A percentile compares a stretch with the other conserved stretches of the same genome.
These are phyloP conservation scores for Arion vulgaris DNA, from an alignment of 1,140 invertebrate genomes.

Conservation along the genomic window DNA sequence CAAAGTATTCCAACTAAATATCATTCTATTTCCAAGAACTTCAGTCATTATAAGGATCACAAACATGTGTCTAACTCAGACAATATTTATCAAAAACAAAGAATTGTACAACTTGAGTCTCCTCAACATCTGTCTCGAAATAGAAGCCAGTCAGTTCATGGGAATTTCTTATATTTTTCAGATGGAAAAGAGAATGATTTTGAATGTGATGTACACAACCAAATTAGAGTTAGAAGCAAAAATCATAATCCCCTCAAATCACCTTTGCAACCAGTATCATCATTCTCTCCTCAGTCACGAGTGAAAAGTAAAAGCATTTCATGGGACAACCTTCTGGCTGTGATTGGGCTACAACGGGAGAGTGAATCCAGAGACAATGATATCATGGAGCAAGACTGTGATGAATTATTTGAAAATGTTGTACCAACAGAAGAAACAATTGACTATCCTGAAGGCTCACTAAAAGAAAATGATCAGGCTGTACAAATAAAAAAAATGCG, in stretches of 20 bases:
- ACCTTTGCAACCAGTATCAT: not conserved
- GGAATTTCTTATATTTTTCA: not conserved
- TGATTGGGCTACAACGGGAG: not conserved
- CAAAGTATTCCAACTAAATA: not conserved
- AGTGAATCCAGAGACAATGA: not conserved
- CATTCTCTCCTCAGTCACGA: not conserved
- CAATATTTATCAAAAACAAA: not conserved
- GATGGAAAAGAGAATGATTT: not conserved
- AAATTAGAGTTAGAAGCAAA: too few species aligned
- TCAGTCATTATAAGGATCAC: not conserved
- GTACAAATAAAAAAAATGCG: not conserved
- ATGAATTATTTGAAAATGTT: not conserved
- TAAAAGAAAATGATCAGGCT: not conserved
- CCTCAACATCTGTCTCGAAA: not conserved
- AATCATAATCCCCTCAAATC: too few species aligned
- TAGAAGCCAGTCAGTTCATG: constrained; percentile 17
- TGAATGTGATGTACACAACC: not conserved
- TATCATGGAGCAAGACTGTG: not conserved
- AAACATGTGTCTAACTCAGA: not conserved
- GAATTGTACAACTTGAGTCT: not conserved
- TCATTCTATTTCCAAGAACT: not conserved
- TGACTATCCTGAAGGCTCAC: not conserved
- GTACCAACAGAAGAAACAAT: not conserved
- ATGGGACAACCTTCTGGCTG: constrained; percentile 20
- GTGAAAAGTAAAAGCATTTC: not conserved